phyloP scores from a whole-genome alignment of 2,113 vertebrate genomes.

The Phalacrocorax brasilianus region DNA sequence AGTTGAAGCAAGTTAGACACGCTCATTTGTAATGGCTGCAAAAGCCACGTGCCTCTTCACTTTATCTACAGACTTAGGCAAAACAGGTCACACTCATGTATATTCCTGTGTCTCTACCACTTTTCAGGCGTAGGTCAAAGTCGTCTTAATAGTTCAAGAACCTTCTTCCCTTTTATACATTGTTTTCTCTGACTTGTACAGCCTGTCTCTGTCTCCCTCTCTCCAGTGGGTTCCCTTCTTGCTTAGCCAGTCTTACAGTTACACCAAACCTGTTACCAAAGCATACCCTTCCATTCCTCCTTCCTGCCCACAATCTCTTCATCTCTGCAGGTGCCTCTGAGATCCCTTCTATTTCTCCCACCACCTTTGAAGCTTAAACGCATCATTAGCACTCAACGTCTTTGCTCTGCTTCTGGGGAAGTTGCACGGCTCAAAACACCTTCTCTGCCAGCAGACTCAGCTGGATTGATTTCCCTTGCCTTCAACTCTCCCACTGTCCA shows the following conservation, averaged over 20 bases:
- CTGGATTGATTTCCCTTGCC: neutral
- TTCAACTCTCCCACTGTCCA: neutral
- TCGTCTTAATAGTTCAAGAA: neutral
- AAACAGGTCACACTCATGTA: neutral
- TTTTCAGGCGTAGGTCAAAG: neutral
- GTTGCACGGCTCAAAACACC: neutral
- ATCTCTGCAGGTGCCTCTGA: neutral
- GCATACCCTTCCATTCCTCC: neutral
- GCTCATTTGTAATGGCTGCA: neutral
- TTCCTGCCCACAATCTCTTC: neutral
- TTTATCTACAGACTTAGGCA: neutral
- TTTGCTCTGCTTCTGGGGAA: neutral
- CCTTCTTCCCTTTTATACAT: rapidly evolving
- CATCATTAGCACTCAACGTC: neutral
- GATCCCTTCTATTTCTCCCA: neutral
- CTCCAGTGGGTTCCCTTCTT: neutral
- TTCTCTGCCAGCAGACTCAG: neutral
- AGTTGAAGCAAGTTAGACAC: rapidly evolving
- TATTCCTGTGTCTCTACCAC: neutral
- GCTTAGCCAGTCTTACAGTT: neutral
- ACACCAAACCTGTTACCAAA: neutral
- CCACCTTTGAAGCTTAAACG: neutral
- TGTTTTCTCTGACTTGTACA: neutral
- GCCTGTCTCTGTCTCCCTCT: neutral
- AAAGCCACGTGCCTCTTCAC: neutral